Percentiles rank a stretch among this genome's conserved stretches.
Evolutionary conservation across 2,113 vertebrate genomes (phyloP).

Genomic region (Athene cunicularia): DNA sequence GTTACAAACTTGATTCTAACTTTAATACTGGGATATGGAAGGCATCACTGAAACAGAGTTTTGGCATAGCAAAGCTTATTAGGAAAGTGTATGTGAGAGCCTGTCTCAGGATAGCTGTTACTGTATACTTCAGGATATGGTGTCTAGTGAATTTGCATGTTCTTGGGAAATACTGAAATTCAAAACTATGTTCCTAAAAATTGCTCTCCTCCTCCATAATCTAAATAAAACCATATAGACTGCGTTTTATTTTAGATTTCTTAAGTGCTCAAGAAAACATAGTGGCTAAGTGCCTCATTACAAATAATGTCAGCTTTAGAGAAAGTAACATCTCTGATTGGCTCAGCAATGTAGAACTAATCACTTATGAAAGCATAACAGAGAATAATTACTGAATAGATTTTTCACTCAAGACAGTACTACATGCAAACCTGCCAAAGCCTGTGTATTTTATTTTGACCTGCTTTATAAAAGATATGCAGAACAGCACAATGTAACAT

Average conservation of each 20-base stretch:
- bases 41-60: not conserved
- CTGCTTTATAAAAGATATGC: slow-evolving; percentile 17
- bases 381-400: slow-evolving; percentile 3
- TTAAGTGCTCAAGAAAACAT: not conserved
- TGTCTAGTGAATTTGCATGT: not conserved
- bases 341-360: not conserved
- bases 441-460: not conserved
- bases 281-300: not conserved
- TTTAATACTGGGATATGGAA: not conserved
- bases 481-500: not conserved
- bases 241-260: not conserved
- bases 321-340: not conserved
- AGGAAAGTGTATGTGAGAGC: not conserved
- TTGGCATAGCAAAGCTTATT: not conserved
- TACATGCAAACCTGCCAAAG: not conserved
- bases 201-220: not conserved
- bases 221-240: not conserved
- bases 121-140: not conserved
- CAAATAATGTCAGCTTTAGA: slow-evolving; percentile 7
- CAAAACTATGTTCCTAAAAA: not conserved
- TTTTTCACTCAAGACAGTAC: not conserved
- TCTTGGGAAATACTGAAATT: not conserved
- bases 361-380: not conserved
- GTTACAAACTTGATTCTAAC: not conserved
- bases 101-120: not conserved